Base-by-base conservation (phyloP, 2,113 vertebrate species). In the Alectura lathami region DNA sequence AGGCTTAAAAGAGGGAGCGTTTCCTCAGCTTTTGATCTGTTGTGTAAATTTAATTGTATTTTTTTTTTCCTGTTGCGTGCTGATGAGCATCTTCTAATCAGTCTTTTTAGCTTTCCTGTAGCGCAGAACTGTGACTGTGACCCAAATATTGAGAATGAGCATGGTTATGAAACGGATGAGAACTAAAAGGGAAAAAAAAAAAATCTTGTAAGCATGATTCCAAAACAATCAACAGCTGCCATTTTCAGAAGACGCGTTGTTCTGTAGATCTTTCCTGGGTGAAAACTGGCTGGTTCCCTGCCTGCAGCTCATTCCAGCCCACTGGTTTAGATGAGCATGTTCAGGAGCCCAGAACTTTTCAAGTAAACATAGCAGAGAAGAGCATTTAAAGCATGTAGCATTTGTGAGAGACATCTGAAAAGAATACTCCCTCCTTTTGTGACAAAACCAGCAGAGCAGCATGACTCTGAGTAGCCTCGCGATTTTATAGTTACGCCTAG, bases 111-210 rank as follows among this genome's bases (percentile, higher is more conserved):
- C 64, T 94, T 94, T 98, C 86, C 89, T 98, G 98, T 99, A 99
- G 94, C 95, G 96, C 82, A 99, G 89, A 27, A 99, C 94, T 11
- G 98, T 98, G 57, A 97, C 94, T 42, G 98, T 98, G 76, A 99
- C 98, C 99, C 99, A 99, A 48, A 98, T 38, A 75, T 99, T 99
- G 94, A 99, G 97, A 93, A 97, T 76, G 26, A 98, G 93, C 98
- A 99, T 98, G 91, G 88, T 88, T 48, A 98, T 91, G 85, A 99
- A 99, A 53, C 98, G 98, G 78, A 97, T 90, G 82, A 99, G 97
- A 97, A 99, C 99, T 99, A 97, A 34, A 93, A 91, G 27, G 47
- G 56, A 40, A 90, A 83, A 86, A 60, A 69, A 70, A 18, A 30
- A 66, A 11, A 72, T 6, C 8, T 24, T 32, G 17, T 95, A 66